Evolutionary conservation across 2,888 invertebrate genomes (phyloP), one percentile per base, ranked within the genome.

Genomic region (Salpingus planirostris): DNA sequence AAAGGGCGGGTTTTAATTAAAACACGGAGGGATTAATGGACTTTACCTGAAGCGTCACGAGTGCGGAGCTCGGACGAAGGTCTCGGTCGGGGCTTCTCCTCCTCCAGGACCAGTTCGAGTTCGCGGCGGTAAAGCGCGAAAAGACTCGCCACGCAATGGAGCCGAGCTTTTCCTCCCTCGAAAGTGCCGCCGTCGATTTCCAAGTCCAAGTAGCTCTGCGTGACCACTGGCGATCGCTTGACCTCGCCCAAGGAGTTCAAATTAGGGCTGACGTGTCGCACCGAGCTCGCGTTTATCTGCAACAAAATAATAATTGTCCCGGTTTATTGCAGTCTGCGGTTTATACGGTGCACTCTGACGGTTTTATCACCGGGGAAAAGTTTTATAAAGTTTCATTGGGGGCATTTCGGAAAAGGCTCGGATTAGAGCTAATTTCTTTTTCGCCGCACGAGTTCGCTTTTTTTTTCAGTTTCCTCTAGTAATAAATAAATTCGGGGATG

Each of bases 41-140:
- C 8, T 68, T 66, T 58, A 73, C 73, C 71, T 59, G 73, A 71
- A 47, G 70, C 70, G 64, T 78, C 78, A 40, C 77, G 70, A 39
- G 80, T 80, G 49, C 80, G 80, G 49, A 82, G 66, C 50, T 83
- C 81, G 34, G 81, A 80, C 39, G 82, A 81, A 50, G 81, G 75
- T 62, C 79, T 73, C 48, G 82, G 75, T 62, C 79, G 71, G 37
- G 83, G 82, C 53, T 76, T 76, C 62, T 82, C 81, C 66, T 82
- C 81, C 60, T 79, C 79, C 52, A 82, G 68, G 49, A 74, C 66
- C 42, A 75, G 66, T 59, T 76, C 78, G 31, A 73, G 69, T 44
- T 74, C 68, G 46, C 73, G 70, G 45, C 71, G 70, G 62, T 81
- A 79, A 49, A 80, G 66, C 59, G 76, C 74, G 67, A 79, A 79